Evolutionary conservation across 2,888 invertebrate genomes (phyloP).

Genomic region (Tenthredo notha): DNA sequence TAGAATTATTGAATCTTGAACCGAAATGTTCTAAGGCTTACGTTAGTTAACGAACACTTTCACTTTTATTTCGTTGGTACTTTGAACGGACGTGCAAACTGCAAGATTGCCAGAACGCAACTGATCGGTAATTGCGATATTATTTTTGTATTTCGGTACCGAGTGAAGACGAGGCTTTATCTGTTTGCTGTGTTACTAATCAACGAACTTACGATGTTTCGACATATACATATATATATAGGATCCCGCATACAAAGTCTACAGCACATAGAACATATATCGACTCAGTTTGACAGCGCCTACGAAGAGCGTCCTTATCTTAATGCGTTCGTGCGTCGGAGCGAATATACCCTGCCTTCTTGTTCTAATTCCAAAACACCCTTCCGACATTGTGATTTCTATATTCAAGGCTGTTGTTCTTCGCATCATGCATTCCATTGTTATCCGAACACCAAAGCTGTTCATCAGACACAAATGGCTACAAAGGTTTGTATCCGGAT

Average conservation of each 20-base stretch:
- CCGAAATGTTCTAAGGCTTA: neutral
- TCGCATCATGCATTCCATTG: constrained; percentile 51
- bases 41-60: neutral
- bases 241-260: constrained; percentile 37
- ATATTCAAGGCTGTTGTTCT: constrained; percentile 51
- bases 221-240: neutral
- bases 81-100: neutral
- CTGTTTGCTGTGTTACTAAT: constrained; percentile 50
- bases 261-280: neutral
- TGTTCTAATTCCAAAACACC: constrained; percentile 45
- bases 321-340: constrained; percentile 47
- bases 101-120: neutral
- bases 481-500: constrained; percentile 48
- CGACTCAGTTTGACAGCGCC: constrained; percentile 24
- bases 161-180: constrained; percentile 19
- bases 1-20: neutral
- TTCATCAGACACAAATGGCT: constrained; percentile 39
- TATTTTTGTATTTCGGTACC: constrained; percentile 22
- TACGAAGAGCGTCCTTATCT: constrained; percentile 38
- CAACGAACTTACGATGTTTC: constrained; percentile 36
- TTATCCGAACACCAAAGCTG: constrained; percentile 46
- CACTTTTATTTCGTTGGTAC: neutral
- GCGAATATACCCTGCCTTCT: constrained; percentile 36
- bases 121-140: constrained; percentile 15
- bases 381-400: constrained; percentile 48